Evolutionary conservation across 2,797 vertebrate genomes (phyloP).

Genomic region (Tinamus major): DNA sequence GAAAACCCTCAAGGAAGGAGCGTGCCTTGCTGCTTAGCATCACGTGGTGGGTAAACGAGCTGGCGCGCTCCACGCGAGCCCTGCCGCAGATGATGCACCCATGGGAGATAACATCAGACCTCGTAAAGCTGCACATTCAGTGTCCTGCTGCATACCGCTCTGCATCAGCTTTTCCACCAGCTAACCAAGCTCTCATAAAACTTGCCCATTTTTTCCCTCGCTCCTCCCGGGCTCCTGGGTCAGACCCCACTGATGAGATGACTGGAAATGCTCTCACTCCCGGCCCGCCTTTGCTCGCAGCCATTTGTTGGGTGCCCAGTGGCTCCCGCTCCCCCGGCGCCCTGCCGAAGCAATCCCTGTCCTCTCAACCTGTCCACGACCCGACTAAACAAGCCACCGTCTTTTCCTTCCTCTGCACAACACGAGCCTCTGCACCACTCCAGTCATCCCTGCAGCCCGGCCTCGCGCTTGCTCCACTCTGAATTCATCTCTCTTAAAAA

Average conservation of each 20-base stretch:
- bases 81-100: background rate
- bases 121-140: background rate
- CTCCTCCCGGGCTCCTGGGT: background rate
- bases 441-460: background rate
- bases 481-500: conserved; percentile 29
- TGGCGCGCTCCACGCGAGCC: background rate
- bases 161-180: background rate
- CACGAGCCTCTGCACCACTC: background rate
- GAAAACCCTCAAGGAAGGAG: background rate
- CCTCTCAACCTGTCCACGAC: background rate
- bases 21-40: background rate
- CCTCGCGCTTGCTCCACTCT: background rate
- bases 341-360: background rate
- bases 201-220: background rate
- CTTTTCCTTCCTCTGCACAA: background rate
- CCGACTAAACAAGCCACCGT: background rate
- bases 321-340: too few relatives aligned
- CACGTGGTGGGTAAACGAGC: background rate
- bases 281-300: background rate
- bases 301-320: background rate
- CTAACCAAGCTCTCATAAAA: background rate
- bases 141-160: background rate
- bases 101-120: background rate
- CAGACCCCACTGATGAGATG: background rate
- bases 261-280: background rate